A percentile compares a stretch with the other conserved stretches of the same genome.
Conservation (phyloP, 2,797 vertebrate genomes). For the Sebastes hubbsi region DNA sequence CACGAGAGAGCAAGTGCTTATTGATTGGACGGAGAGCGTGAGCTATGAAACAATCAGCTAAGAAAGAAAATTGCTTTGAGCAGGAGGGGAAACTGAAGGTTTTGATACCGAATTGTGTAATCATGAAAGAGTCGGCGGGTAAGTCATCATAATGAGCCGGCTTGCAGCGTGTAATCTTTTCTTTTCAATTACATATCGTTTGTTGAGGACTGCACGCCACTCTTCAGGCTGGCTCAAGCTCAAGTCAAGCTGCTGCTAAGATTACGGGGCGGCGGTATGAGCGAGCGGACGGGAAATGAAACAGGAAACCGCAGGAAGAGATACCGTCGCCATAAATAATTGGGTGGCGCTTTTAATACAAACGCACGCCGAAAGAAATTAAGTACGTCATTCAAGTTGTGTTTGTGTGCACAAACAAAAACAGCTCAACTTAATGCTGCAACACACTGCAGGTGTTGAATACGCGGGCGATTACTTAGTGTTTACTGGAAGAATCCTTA, state of each 20-base stretch:
- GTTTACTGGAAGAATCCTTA: conserved; percentile 26
- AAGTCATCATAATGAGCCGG: conserved; percentile 59
- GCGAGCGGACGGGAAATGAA: conserved; percentile 40
- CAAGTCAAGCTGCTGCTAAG: conserved; percentile 20
- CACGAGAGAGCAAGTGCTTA: conserved; percentile 80
- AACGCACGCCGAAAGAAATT: neutral
- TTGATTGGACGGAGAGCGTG: conserved; percentile 78
- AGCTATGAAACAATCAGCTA: conserved; percentile 73
- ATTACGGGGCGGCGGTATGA: neutral
- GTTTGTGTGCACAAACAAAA: neutral
- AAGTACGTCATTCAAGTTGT: neutral
- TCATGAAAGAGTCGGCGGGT: conserved; percentile 56
- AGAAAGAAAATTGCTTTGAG: conserved; percentile 73
- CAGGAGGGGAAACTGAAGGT: conserved; percentile 58
- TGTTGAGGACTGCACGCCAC: neutral
- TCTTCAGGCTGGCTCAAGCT: conserved; percentile 19
- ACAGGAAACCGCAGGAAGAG: conserved; percentile 7
- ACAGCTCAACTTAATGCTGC: neutral
- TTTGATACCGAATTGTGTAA: conserved; percentile 49
- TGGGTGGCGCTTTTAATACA: neutral
- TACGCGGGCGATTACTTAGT: conserved; percentile 24
- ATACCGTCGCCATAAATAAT: conserved; percentile 24
- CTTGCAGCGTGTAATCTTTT: conserved; percentile 57
- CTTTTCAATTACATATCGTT: conserved; percentile 53
- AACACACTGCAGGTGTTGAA: conserved; percentile 30